Conservation (phyloP, 2,797 vertebrate genomes). For the Gallinago solitaria region DNA sequence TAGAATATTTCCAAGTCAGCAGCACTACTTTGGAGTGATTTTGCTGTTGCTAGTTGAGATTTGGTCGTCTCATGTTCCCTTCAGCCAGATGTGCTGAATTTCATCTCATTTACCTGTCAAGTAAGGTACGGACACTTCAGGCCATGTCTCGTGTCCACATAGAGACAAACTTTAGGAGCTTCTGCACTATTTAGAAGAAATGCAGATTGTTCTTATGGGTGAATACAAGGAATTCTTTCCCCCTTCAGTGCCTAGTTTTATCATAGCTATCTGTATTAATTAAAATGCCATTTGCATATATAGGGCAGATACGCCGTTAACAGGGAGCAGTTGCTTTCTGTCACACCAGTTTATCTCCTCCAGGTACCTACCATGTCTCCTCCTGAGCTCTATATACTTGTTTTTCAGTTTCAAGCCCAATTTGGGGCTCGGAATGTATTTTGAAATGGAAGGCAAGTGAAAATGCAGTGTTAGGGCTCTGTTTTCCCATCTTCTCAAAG, state of each 20-base stretch:
- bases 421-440: not conserved
- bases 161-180: not conserved
- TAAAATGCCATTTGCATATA: rapidly evolving
- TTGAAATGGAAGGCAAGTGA: not conserved
- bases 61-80: not conserved
- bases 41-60: not conserved
- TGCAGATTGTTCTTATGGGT: not conserved
- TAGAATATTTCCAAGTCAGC: not conserved
- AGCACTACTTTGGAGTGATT: not conserved
- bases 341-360: not conserved
- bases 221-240: not conserved
- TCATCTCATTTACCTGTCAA: not conserved
- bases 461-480: not conserved
- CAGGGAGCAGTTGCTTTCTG: rapidly evolving
- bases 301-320: rapidly evolving
- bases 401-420: not conserved
- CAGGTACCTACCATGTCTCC: not conserved
- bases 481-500: not conserved
- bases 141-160: not conserved
- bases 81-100: not conserved
- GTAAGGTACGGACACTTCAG: not conserved
- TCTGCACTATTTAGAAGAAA: not conserved
- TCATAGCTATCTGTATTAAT: too few relatives aligned
- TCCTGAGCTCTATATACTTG: not conserved
- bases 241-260: not conserved